Percentiles rank a stretch among this genome's conserved stretches.
These are phyloP conservation scores for Lichenostomus cassidix DNA, from an alignment of 2,113 vertebrate species.

Conservation along the genomic window DNA sequence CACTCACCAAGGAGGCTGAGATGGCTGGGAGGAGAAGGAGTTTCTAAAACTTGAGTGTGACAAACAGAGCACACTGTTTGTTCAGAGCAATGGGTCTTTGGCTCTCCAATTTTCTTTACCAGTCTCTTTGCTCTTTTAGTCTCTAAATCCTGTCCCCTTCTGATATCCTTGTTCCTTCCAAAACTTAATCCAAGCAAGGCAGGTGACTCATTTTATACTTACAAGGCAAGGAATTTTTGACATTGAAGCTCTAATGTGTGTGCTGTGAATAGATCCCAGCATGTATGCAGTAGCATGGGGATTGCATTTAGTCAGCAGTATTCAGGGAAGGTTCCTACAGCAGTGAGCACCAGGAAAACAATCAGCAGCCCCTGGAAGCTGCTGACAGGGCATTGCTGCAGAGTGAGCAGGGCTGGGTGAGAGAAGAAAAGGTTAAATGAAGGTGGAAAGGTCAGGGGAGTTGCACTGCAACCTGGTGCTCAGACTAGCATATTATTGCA, in stretches of 20 bases:
- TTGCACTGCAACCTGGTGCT: background rate
- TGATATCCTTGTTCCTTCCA: background rate
- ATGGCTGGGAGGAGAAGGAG: background rate
- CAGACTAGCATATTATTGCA: background rate
- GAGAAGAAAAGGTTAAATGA: background rate
- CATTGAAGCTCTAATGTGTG: background rate
- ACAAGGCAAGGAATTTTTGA: background rate
- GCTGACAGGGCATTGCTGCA: background rate
- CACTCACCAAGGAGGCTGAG: background rate
- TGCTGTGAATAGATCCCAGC: background rate
- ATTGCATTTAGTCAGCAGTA: conserved; percentile 13
- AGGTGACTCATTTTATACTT: background rate
- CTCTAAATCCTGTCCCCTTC: background rate
- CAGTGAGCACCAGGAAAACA: background rate
- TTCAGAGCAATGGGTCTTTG: background rate
- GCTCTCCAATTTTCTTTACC: background rate
- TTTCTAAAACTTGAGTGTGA: background rate
- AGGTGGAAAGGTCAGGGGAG: background rate
- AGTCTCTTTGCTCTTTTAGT: background rate
- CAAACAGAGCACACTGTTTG: background rate
- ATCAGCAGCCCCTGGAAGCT: background rate
- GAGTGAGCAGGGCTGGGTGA: background rate
- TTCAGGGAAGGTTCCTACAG: background rate
- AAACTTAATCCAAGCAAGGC: background rate
- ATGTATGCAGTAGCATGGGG: background rate